These are phyloP conservation scores for Ophonus ardosiacus DNA, from an alignment of 2,888 invertebrate genomes.

Conservation along the genomic window DNA sequence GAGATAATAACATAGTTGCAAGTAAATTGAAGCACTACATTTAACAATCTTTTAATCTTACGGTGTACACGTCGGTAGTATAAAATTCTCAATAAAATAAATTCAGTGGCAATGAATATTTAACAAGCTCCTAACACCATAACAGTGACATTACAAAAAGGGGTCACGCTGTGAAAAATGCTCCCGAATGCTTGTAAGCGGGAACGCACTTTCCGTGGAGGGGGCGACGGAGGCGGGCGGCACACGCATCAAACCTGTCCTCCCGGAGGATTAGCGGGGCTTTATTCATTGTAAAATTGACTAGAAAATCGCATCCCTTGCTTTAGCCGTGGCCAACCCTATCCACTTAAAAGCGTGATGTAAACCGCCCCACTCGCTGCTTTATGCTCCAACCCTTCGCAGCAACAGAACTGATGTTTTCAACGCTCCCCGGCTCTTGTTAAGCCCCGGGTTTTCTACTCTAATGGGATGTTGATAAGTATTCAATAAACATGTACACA, in stretches of 20 bases:
- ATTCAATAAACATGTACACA: slow-evolving; percentile 74
- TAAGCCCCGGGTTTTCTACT: slow-evolving; percentile 16
- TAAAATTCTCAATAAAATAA: slow-evolving; percentile 56
- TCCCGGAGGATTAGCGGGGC: slow-evolving; percentile 69
- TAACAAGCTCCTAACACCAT: slow-evolving; percentile 48
- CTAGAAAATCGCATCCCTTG: slow-evolving; percentile 74
- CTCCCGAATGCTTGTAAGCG: background rate
- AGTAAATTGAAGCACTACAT: background rate
- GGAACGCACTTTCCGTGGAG: slow-evolving; percentile 14
- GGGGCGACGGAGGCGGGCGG: background rate
- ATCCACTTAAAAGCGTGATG: slow-evolving; percentile 71
- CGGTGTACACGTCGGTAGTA: slow-evolving; percentile 24
- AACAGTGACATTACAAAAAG: slow-evolving; percentile 61
- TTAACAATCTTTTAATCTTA: slow-evolving; percentile 40
- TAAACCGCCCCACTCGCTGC: slow-evolving; percentile 68
- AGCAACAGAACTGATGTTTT: slow-evolving; percentile 11
- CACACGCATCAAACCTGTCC: slow-evolving; percentile 55
- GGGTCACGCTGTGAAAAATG: slow-evolving; percentile 51
- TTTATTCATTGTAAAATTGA: slow-evolving; percentile 74
- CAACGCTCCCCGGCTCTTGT: background rate
- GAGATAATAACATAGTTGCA: background rate
- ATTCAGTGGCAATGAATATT: slow-evolving; percentile 53
- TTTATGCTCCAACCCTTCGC: slow-evolving; percentile 63
- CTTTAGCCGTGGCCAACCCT: slow-evolving; percentile 69
- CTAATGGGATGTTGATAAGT: slow-evolving; percentile 67